Base-by-base conservation (phyloP, 1,140 invertebrate genomes). In the Lordiphosa stackelbergi region DNA sequence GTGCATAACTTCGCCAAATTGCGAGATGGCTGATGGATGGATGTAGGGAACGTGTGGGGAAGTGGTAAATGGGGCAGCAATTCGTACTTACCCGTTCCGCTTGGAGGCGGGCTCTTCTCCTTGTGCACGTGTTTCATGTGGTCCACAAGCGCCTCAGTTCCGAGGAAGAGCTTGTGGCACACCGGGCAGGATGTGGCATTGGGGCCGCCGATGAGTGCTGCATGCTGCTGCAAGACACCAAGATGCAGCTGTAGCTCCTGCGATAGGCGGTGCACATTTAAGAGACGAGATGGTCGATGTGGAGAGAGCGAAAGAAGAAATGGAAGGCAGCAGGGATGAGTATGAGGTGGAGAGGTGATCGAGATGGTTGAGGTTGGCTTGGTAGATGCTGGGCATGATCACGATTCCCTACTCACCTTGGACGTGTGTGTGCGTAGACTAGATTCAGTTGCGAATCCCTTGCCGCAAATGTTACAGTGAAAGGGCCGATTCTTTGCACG, bases 51-150 rank as follows among this genome's bases (percentile, higher is more conserved):
- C 6, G 10, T 8, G 19, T 12, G 2, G 24, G 24, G 4, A 16
- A 4, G 12, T n/a, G 13, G 13, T 2, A n/a, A 13, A 11, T 16
- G 2, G 4, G 46, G 47, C 28, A 22, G 5, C 16, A 16, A 5
- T 7, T 5, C 24, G 11, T n/a, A 89, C 94, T 95, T 95, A 96
- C 95, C 95, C 90, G 94, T 93, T 88, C 95, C 94, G 85, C 93
- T 94, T 60, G 94, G 93, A 53, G 88, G 94, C 94, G 31, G 47
- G 5, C 58, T 57, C 35, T 95, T 95, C 86, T 97, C 95, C 90
- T 96, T 97, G 89, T 97, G 96, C 31, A 95, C 95, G 88, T 95
- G 94, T 89, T 97, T 97, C 96, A 97, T 97, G 88, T 97, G 96
- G 88, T 97, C 96, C 91, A 97, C 96, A 43, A 97, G 91, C 41